Evolutionary conservation across 2,113 vertebrate genomes (phyloP), one percentile per base, ranked within the genome.

Genomic region (Gadus chalcogrammus): DNA sequence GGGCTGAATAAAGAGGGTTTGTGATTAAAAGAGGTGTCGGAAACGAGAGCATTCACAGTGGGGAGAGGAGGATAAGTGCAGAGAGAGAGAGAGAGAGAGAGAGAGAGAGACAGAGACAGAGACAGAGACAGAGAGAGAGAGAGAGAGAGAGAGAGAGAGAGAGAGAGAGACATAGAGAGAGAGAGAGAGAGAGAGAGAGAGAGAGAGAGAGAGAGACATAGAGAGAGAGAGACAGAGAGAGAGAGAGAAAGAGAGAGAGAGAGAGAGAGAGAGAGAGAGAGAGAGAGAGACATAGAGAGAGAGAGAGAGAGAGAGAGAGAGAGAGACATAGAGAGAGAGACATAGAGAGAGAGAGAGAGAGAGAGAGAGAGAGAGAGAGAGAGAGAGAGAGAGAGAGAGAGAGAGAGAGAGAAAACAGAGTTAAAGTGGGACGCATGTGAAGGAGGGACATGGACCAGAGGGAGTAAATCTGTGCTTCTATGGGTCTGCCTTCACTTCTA

Each of bases 401-500:
- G 42, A 11, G 7, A 53, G 38, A 66, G 38, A 52, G 64, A 52
- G 18, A 22, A 24, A 53, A 55, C 4, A 1, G n/a, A 20, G 60
- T 72, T 17, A 20, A 62, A 67, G 68, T 53, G 48, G 73, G 77
- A 18, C 72, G 72, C 64, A 65, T 31, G 56, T 68, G 66, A 66
- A 64, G 78, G 65, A 65, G 61, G 70, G 38, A 22, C 0, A 52
- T 3, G 69, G 62, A 72, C 55, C 18, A 56, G 63, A 63, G 38
- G 75, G 66, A 78, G 35, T 31, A 60, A 53, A 72, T 64, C 64
- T 52, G 67, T 76, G 65, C 76, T 72, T 67, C 78, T 85, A 64
- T 56, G 72, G 72, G 77, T 69, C 74, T 74, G 69, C 74, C 72
- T 73, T 79, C 82, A 79, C 75, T 73, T 74, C 75, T 69, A 71